Conservation (phyloP, 2,888 invertebrate species). For the Lasioglossum pauxillum region DNA sequence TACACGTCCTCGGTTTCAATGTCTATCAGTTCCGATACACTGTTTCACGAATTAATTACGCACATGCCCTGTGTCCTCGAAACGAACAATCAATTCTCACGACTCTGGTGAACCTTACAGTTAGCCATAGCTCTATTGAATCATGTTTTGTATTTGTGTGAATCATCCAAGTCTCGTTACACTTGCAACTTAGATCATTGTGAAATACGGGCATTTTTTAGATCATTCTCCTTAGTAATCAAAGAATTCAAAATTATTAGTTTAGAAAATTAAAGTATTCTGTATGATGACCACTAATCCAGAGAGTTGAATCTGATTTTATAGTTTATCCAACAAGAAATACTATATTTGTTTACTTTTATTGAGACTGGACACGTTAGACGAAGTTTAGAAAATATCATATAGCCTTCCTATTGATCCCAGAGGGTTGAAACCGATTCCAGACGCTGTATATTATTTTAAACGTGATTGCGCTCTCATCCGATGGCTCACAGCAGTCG, state of each 20-base stretch:
- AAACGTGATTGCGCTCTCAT: not conserved
- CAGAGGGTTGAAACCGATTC: not conserved
- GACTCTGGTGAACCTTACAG: conserved; percentile 15
- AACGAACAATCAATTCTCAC: conserved; percentile 9
- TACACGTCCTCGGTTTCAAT: not conserved
- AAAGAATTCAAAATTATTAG: no score
- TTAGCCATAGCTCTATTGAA: not conserved
- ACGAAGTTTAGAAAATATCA: no score
- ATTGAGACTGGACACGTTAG: no score
- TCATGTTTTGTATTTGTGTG: not conserved
- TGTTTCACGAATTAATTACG: not conserved
- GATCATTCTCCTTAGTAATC: no score
- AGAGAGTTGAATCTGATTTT: no score
- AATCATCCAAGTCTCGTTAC: not conserved
- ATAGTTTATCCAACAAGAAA: no score
- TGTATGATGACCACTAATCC: no score
- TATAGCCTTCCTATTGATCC: no score
- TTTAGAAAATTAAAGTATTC: no score
- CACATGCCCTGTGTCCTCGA: not conserved
- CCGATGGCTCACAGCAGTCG: not conserved
- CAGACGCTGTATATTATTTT: not conserved
- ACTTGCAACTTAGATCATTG: no score
- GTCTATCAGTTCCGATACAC: not conserved
- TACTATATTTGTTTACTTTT: no score
- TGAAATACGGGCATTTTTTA: no score